Evolutionary conservation across 1,140 invertebrate genomes (phyloP).

Genomic region (Tetranychus urticae): DNA sequence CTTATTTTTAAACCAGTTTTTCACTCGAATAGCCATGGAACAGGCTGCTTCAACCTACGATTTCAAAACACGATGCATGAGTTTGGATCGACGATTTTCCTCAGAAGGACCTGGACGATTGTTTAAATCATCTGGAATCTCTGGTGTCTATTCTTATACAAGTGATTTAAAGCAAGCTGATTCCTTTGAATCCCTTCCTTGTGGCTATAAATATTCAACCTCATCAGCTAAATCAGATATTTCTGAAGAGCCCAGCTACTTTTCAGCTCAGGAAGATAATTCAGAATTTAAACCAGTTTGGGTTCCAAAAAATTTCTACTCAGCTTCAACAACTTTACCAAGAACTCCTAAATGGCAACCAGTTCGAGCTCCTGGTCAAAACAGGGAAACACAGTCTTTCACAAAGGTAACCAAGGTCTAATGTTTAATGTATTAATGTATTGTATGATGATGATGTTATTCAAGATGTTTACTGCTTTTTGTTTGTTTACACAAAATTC

Average conservation of each 20-base stretch:
- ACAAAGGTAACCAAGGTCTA: too few species aligned
- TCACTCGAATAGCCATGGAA: neutral
- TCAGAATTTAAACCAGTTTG: neutral
- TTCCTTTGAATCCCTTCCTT: neutral
- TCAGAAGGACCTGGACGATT: neutral
- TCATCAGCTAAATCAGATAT: neutral
- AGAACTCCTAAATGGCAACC: neutral
- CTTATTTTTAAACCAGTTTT: neutral
- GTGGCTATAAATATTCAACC: neutral
- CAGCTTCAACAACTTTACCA: too few species aligned
- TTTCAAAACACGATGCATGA: neutral
- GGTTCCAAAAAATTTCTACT: neutral
- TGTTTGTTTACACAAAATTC: too few species aligned
- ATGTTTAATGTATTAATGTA: too few species aligned
- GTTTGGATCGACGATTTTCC: neutral
- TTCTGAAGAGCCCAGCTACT: neutral
- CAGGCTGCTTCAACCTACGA: neutral
- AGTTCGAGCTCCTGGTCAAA: neutral
- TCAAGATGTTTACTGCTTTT: too few species aligned
- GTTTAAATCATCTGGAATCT: neutral
- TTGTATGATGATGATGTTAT: too few species aligned
- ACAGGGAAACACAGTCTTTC: too few species aligned
- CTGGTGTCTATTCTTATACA: neutral
- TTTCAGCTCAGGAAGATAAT: neutral
- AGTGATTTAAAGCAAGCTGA: neutral